Evolutionary conservation across 2,113 vertebrate species (phyloP).

Genomic region (Malurus melanocephalus): DNA sequence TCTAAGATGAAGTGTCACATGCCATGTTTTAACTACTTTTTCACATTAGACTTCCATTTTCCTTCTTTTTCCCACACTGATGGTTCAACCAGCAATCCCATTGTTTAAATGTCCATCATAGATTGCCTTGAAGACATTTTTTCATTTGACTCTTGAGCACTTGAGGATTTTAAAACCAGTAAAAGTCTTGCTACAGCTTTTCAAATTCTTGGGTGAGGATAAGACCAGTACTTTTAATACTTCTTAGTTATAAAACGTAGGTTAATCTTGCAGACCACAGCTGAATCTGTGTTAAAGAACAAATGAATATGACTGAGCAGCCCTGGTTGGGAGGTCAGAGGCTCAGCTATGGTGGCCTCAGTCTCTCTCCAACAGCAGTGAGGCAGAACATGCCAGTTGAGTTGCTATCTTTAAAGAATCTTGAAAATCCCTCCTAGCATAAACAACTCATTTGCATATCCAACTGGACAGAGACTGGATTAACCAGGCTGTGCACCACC

Average conservation of each 20-base stretch:
- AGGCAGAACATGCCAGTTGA: not conserved
- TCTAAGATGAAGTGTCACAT: not conserved
- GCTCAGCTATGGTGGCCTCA: not conserved
- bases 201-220: not conserved
- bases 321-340: not conserved
- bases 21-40: not conserved
- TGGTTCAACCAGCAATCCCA: not conserved
- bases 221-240: not conserved
- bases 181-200: not conserved
- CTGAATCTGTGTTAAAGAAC: not conserved
- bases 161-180: not conserved
- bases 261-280: not conserved
- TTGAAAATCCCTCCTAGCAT: conserved; percentile 27
- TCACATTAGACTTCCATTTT: not conserved
- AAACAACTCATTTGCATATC: not conserved
- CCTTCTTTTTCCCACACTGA: not conserved
- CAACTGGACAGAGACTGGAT: not conserved
- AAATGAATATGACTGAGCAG: not conserved
- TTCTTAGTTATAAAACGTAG: not conserved
- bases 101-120: not conserved
- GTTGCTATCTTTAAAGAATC: not conserved
- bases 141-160: not conserved
- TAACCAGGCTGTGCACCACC: conserved; percentile 6
- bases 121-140: not conserved
- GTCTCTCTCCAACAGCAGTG: not conserved